phyloP scores from a whole-genome alignment of 2,113 vertebrate genomes.

The Pipa parva region DNA sequence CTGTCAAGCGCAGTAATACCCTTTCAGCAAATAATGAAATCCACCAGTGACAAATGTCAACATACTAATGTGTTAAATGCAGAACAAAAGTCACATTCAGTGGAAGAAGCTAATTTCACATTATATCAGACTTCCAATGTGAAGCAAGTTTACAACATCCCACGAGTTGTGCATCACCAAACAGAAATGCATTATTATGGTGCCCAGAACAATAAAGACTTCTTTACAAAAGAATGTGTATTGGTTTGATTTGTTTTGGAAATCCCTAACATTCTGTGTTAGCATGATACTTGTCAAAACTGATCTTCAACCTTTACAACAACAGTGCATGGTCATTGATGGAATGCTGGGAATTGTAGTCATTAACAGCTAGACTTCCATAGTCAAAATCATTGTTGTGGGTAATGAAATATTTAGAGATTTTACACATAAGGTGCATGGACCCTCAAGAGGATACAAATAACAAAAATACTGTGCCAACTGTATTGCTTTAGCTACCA shows the following conservation, averaged over 20 bases:
- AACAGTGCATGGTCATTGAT: too few species aligned
- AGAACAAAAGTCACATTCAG: conserved; percentile 84
- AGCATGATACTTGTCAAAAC: background rate
- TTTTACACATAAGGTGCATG: too few species aligned
- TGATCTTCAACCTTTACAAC: too few species aligned
- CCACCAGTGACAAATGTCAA: conserved; percentile 86
- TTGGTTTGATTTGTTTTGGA: background rate
- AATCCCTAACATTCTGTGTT: background rate
- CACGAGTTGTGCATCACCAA: conserved; percentile 59
- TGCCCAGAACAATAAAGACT: conserved; percentile 53
- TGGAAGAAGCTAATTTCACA: conserved; percentile 67
- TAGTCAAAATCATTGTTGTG: too few species aligned
- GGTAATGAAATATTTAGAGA: too few species aligned
- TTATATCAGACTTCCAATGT: conserved; percentile 64
- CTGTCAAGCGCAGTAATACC: conserved; percentile 62
- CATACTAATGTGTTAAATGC: conserved; percentile 75
- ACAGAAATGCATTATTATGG: conserved; percentile 52
- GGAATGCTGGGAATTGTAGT: too few species aligned
- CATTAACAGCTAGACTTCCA: too few species aligned
- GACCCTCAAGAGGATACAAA: too few species aligned
- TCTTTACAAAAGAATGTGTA: conserved; percentile 40
- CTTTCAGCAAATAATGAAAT: conserved; percentile 84
- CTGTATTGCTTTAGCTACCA: too few species aligned
- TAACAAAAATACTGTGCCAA: too few species aligned
- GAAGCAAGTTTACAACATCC: conserved; percentile 57